phyloP scores from a whole-genome alignment of 2,888 invertebrate genomes.

The Drosophila mercatorum region DNA sequence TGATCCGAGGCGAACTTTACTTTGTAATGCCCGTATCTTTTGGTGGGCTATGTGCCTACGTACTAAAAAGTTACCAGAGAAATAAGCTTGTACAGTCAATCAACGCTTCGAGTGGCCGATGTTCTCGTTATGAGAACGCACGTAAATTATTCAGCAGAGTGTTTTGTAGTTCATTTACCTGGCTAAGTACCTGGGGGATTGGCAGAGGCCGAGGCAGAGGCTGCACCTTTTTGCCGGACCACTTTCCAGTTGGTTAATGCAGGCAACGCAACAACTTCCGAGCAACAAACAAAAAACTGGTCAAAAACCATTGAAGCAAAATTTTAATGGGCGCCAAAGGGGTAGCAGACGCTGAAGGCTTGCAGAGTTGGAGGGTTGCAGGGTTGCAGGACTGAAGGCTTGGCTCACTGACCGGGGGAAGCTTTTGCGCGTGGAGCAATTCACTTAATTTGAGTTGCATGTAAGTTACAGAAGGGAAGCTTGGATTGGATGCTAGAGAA shows the following conservation, averaged over 20 bases:
- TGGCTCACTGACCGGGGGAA: conserved; percentile 10
- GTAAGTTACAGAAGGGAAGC: conserved; percentile 38
- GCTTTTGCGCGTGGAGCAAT: conserved; percentile 61
- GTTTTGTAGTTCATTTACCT: conserved; percentile 77
- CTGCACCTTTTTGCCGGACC: conserved; percentile 45
- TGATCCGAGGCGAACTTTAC: not conserved
- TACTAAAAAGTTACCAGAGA: not conserved
- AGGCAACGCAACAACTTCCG: conserved; percentile 58
- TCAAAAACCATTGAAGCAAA: conserved; percentile 77
- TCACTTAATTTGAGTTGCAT: conserved; percentile 78
- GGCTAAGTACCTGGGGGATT: conserved; percentile 39
- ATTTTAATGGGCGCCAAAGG: conserved; percentile 63
- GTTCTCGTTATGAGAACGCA: conserved; percentile 45
- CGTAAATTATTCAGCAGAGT: conserved; percentile 66
- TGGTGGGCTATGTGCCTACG: not conserved
- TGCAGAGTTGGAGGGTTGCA: conserved; percentile 4
- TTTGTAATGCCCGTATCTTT: not conserved
- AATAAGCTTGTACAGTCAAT: conserved; percentile 28
- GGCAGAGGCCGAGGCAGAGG: not conserved
- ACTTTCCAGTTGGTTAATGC: conserved; percentile 49
- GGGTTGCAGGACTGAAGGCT: not conserved
- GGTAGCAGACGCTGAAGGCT: conserved; percentile 7
- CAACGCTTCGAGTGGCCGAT: conserved; percentile 36
- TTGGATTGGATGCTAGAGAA: conserved; percentile 1
- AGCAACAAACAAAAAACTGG: conserved; percentile 61